phyloP scores from a whole-genome alignment of 2,797 vertebrate genomes.

The Xiphorhynchus erythropygius region DNA sequence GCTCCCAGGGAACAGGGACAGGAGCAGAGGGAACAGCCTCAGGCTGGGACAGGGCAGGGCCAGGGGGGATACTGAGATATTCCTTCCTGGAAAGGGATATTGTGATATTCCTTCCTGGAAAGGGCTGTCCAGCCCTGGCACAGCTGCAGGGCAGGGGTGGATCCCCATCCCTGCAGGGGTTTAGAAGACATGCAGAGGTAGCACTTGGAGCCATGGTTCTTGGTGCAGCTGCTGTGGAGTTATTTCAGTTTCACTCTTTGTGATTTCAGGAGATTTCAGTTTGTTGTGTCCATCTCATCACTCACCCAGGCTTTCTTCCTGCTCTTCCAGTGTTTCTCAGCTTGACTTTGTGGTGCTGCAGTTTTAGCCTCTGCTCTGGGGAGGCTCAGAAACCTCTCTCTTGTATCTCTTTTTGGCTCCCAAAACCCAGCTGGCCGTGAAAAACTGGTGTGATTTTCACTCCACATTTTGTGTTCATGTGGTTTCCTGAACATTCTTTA shows the following conservation, averaged over 20 bases:
- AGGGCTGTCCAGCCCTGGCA: neutral
- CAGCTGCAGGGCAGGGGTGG: neutral
- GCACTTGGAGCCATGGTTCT: neutral
- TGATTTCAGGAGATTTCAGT: neutral
- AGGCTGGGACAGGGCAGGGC: neutral
- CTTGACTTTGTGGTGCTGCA: rapidly evolving
- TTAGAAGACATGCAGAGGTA: rapidly evolving
- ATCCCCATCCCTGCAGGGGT: neutral
- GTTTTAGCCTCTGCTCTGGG: neutral
- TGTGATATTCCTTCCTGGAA: neutral
- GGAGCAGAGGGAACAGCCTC: neutral
- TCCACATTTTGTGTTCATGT: neutral
- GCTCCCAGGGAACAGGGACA: neutral
- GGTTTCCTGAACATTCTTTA: neutral
- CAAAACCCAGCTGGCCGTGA: rapidly evolving
- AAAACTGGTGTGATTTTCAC: neutral
- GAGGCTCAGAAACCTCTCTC: neutral
- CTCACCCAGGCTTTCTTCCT: neutral
- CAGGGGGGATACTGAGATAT: rapidly evolving
- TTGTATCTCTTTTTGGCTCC: neutral
- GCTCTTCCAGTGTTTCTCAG: rapidly evolving
- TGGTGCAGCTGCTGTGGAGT: neutral
- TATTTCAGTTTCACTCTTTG: neutral
- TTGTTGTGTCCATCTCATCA: rapidly evolving
- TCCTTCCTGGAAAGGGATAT: neutral